Evolutionary conservation across 1,140 invertebrate species (phyloP).

Genomic region (Sinella curviseta): DNA sequence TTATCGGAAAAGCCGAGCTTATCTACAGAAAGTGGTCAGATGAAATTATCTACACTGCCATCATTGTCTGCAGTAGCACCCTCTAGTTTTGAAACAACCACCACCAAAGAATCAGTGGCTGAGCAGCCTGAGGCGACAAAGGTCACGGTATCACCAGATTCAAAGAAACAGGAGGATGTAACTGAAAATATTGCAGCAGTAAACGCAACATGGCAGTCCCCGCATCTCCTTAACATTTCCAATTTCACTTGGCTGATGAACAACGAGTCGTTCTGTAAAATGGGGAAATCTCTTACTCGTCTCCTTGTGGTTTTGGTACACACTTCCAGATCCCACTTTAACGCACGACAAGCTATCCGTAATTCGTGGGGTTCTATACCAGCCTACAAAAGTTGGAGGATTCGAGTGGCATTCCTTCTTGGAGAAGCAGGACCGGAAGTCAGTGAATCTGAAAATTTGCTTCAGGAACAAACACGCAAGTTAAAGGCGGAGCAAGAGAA

Average conservation of each 20-base stretch:
- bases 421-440: slow-evolving; percentile 35
- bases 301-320: slow-evolving; percentile 64
- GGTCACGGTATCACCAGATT: no score
- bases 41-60: no score
- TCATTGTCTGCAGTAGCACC: no score
- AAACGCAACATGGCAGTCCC: no score
- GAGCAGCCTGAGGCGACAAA: no score
- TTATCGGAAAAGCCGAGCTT: no score
- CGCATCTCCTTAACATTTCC: neutral
- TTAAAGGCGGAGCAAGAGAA: slow-evolving; percentile 54
- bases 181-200: no score
- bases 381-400: slow-evolving; percentile 35
- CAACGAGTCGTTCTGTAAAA: neutral
- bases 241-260: neutral
- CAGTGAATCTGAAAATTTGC: slow-evolving; percentile 36
- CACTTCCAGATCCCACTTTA: slow-evolving; percentile 54
- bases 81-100: no score
- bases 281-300: neutral
- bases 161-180: no score
- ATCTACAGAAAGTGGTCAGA: no score
- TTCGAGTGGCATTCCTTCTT: slow-evolving; percentile 52
- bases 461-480: slow-evolving; percentile 39
- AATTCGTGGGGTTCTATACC: slow-evolving; percentile 48
- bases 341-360: slow-evolving; percentile 53
- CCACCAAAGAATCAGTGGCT: no score